Conservation (phyloP, 1,140 invertebrate genomes). For the Drosophila kepulauana region DNA sequence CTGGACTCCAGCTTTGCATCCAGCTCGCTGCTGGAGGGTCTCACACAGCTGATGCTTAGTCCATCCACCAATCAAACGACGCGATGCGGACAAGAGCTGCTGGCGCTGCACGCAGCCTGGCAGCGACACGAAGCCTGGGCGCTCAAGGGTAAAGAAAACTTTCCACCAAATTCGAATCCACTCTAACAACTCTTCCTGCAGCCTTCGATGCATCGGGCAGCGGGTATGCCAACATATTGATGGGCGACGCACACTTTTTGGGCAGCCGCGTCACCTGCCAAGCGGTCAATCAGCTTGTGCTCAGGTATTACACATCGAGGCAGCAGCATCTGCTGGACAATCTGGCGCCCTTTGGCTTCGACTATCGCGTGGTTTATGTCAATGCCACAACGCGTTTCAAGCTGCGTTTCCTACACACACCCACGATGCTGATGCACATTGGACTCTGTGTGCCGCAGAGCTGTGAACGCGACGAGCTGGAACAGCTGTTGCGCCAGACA, state of each 20-base stretch:
- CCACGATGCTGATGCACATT: slow-evolving; percentile 39
- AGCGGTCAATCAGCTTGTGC: slow-evolving; percentile 23
- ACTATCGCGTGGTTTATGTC: slow-evolving; percentile 56
- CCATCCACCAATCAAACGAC: neutral
- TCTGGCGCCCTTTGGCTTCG: slow-evolving; percentile 32
- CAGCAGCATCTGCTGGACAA: slow-evolving; percentile 8
- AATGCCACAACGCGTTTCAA: slow-evolving; percentile 35
- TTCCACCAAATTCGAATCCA: neutral
- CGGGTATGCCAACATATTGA: slow-evolving; percentile 44
- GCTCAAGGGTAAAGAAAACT: slow-evolving; percentile 42
- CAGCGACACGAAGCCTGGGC: slow-evolving; percentile 40
- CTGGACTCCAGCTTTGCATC: too few species aligned
- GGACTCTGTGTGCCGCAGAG: slow-evolving; percentile 53
- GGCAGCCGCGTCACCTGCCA: slow-evolving; percentile 55
- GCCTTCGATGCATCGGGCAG: slow-evolving; percentile 61
- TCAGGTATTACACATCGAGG: neutral
- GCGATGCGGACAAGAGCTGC: slow-evolving; percentile 40
- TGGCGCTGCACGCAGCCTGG: slow-evolving; percentile 16
- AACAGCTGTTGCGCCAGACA: slow-evolving; percentile 26
- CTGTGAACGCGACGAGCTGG: slow-evolving; percentile 31
- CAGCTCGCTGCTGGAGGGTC: slow-evolving; percentile 37
- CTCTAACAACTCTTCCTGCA: slow-evolving; percentile 2
- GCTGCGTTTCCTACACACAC: neutral
- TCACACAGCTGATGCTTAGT: slow-evolving; percentile 4
- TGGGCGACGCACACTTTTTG: slow-evolving; percentile 52